These are phyloP conservation scores for Drosophila eohydei DNA, from an alignment of 2,888 invertebrate genomes.

Conservation along the genomic window DNA sequence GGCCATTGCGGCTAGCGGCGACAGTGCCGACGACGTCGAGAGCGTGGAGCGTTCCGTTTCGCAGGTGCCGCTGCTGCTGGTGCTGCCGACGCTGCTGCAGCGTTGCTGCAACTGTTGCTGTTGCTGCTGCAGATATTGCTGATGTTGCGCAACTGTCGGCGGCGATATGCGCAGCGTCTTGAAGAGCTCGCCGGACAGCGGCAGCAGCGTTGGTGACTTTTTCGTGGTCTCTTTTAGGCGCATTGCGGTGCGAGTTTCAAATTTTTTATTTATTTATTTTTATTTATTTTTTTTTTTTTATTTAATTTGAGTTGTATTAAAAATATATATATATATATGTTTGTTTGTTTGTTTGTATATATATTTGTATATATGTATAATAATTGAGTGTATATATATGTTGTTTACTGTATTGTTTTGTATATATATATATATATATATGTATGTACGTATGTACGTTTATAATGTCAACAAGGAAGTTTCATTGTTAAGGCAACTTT, in stretches of 20 bases:
- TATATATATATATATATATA: slow-evolving; percentile 22
- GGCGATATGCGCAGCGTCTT: slow-evolving; percentile 65
- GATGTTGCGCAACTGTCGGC: slow-evolving; percentile 63
- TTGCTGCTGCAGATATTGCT: slow-evolving; percentile 71
- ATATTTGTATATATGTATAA: slow-evolving; percentile 34
- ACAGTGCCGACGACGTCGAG: slow-evolving; percentile 73
- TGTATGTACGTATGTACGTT: slow-evolving; percentile 34
- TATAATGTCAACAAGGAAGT: slow-evolving; percentile 74
- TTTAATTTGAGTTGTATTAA: slow-evolving; percentile 33
- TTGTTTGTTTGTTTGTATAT: slow-evolving; percentile 28
- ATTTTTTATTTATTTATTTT: not conserved
- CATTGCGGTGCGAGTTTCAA: slow-evolving; percentile 41
- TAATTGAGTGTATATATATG: slow-evolving; percentile 21
- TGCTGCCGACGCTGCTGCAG: slow-evolving; percentile 83
- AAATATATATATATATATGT: slow-evolving; percentile 39
- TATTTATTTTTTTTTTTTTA: not conserved
- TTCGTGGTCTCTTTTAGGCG: slow-evolving; percentile 75
- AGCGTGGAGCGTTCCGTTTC: slow-evolving; percentile 81
- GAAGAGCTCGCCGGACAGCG: slow-evolving; percentile 60
- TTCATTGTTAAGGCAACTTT: slow-evolving; percentile 76
- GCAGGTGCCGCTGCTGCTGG: slow-evolving; percentile 83
- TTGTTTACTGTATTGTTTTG: slow-evolving; percentile 29
- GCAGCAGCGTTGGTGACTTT: slow-evolving; percentile 54
- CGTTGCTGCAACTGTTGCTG: slow-evolving; percentile 63
- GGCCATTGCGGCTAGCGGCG: slow-evolving; percentile 75